phyloP scores from a whole-genome alignment of 2,888 invertebrate species.

The Xestia c-nigrum region DNA sequence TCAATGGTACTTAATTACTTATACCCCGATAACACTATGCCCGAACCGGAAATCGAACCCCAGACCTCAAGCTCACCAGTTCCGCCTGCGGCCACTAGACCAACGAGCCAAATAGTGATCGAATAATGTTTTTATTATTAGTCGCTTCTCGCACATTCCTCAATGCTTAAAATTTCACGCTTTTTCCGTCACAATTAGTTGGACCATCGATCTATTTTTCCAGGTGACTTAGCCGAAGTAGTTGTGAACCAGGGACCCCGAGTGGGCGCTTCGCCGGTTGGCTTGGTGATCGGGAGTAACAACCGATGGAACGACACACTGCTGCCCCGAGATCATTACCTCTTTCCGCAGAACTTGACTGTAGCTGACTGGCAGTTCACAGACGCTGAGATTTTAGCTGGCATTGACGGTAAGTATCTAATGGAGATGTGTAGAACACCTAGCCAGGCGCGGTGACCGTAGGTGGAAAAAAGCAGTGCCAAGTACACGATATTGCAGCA shows the following conservation, averaged over 20 bases:
- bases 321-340: conserved; percentile 90
- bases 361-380: conserved; percentile 91
- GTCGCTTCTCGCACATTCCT: background rate
- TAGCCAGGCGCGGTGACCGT: background rate
- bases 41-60: background rate
- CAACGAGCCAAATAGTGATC: background rate
- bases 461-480: background rate
- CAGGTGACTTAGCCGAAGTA: conserved; percentile 93
- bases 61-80: background rate
- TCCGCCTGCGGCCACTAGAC: background rate
- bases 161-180: background rate
- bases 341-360: conserved; percentile 84
- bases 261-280: conserved; percentile 79
- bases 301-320: conserved; percentile 93
- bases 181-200: background rate
- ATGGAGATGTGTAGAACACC: background rate
- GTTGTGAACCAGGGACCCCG: conserved; percentile 92
- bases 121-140: background rate
- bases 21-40: background rate
- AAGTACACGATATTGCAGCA: background rate
- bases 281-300: conserved; percentile 88
- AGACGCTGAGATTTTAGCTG: conserved; percentile 92
- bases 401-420: conserved; percentile 91
- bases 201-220: background rate
- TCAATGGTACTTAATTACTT: no score